Percentiles rank a stretch among this genome's conserved stretches.
Evolutionary conservation across 2,797 vertebrate genomes (phyloP).

Genomic region (Anomalospiza imberbis): DNA sequence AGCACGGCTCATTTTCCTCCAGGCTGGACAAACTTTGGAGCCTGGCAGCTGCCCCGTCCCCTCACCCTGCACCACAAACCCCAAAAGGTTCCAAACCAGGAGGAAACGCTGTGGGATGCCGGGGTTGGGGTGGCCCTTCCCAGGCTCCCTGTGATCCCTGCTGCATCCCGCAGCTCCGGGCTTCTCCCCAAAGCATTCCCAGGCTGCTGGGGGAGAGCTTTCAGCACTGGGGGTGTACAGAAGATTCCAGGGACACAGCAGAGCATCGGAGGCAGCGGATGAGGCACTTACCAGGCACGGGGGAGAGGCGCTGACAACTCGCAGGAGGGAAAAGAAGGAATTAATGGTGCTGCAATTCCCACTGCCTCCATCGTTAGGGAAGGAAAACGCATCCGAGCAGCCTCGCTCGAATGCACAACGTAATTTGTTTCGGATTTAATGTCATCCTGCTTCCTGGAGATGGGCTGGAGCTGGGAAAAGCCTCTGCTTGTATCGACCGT

Average conservation of each 20-base stretch:
- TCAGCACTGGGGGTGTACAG: accelerated
- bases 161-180: background rate
- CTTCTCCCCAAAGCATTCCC: background rate
- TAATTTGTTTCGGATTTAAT: background rate
- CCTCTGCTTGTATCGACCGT: accelerated
- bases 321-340: background rate
- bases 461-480: background rate
- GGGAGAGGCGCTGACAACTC: background rate
- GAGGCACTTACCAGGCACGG: background rate
- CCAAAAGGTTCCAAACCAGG: background rate
- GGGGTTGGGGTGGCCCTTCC: background rate
- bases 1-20: background rate
- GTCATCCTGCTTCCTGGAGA: background rate
- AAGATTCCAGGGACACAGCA: background rate
- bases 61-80: background rate
- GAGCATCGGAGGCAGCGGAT: background rate
- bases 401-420: background rate
- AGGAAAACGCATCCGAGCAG: background rate
- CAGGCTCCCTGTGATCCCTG: background rate
- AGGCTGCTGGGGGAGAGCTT: background rate
- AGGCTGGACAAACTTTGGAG: background rate
- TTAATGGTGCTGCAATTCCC: conserved; percentile 37
- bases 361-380: background rate
- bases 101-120: accelerated
- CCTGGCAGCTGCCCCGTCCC: background rate